These are phyloP conservation scores for Eilema caniola DNA, from an alignment of 2,888 invertebrate genomes.

Conservation along the genomic window DNA sequence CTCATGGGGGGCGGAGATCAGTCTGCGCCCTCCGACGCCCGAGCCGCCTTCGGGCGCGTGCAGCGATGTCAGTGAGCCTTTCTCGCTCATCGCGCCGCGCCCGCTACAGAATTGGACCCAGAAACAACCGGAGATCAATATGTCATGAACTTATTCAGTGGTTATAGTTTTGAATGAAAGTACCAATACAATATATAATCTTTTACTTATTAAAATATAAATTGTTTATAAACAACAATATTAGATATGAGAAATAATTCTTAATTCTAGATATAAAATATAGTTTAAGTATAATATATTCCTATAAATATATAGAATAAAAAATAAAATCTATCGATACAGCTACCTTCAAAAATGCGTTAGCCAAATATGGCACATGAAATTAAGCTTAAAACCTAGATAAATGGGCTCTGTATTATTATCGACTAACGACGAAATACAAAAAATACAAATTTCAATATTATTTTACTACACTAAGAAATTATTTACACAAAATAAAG, in stretches of 20 bases:
- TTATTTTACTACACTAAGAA: too few relatives aligned
- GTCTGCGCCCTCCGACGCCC: too few relatives aligned
- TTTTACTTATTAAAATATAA: slow-evolving; percentile 13
- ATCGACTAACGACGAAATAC: neutral
- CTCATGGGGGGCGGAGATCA: too few relatives aligned
- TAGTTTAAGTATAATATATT: neutral
- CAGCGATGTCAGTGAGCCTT: too few relatives aligned
- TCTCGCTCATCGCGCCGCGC: too few relatives aligned
- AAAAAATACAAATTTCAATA: neutral
- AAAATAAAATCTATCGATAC: slow-evolving; percentile 19
- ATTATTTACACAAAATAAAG: too few relatives aligned
- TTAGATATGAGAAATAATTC: neutral
- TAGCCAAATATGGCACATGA: slow-evolving; percentile 25
- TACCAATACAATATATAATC: neutral
- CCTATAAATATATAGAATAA: neutral
- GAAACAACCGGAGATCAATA: too few relatives aligned
- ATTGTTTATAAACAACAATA: neutral
- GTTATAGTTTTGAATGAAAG: neutral
- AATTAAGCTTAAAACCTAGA: neutral
- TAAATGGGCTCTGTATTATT: neutral
- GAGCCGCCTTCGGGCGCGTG: too few relatives aligned
- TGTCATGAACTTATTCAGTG: neutral
- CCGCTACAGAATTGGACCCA: too few relatives aligned
- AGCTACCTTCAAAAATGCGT: slow-evolving; percentile 29
- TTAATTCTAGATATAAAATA: neutral